Conservation (phyloP, 1,140 invertebrate genomes). For the Cydia pomonella region DNA sequence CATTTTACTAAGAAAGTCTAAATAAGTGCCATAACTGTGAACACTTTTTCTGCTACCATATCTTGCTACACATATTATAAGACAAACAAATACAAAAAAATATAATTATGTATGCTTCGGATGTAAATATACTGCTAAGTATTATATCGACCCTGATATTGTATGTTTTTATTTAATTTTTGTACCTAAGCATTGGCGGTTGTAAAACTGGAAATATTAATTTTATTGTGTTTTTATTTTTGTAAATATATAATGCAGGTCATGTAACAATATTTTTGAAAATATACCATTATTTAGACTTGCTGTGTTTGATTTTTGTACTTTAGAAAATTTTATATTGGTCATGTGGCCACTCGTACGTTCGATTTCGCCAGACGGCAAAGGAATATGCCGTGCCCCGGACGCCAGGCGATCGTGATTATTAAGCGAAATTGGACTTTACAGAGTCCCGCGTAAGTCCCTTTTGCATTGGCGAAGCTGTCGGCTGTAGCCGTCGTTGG, state of each 20-base stretch:
- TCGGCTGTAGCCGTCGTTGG: too few species aligned
- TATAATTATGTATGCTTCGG: conserved; percentile 38
- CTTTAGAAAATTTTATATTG: too few species aligned
- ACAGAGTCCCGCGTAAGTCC: too few species aligned
- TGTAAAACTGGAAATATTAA: conserved; percentile 51
- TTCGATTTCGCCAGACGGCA: too few species aligned
- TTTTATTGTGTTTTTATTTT: conserved; percentile 71
- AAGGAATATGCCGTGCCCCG: too few species aligned
- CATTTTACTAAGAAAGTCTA: not conserved
- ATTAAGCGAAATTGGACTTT: too few species aligned
- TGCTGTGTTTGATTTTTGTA: conserved; percentile 48
- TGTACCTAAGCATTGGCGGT: conserved; percentile 54
- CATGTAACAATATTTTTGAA: conserved; percentile 80
- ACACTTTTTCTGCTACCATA: not conserved
- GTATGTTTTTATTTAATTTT: conserved; percentile 49
- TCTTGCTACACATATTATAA: conserved; percentile 19
- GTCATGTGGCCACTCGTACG: too few species aligned
- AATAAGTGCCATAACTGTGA: conserved; percentile 4
- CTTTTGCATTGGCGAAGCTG: too few species aligned
- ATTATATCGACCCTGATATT: conserved; percentile 39
- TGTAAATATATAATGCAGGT: conserved; percentile 78
- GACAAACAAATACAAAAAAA: not conserved
- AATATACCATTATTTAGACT: conserved; percentile 79
- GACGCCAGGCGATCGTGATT: too few species aligned
- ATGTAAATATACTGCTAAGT: conserved; percentile 53